Evolutionary conservation across 2,113 vertebrate genomes (phyloP).

Genomic region (Campylorhamphus procurvoides): DNA sequence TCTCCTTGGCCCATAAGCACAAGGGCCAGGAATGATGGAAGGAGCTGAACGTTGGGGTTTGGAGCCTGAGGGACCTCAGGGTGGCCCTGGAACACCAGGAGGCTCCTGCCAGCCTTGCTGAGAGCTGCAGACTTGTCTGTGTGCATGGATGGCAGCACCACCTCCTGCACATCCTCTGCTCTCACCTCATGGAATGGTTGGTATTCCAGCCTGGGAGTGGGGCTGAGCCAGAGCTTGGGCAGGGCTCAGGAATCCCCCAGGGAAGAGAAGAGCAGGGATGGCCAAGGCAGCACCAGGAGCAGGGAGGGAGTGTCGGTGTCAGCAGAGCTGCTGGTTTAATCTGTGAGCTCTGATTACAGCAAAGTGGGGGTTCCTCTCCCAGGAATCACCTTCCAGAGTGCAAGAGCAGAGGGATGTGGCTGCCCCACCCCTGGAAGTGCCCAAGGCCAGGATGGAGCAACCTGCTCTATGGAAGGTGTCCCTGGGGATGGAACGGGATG

Average conservation of each 20-base stretch:
- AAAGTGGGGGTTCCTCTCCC: not conserved
- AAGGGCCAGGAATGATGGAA: not conserved
- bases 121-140: not conserved
- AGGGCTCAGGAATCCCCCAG: not conserved
- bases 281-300: not conserved
- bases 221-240: not conserved
- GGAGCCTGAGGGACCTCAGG: not conserved
- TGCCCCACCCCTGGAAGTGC: not conserved
- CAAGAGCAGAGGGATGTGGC: fast-evolving
- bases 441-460: not conserved
- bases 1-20: not conserved
- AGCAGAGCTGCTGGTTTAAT: not conserved
- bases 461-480: not conserved
- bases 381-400: fast-evolving
- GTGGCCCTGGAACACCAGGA: not conserved
- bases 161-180: not conserved
- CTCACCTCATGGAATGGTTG: not conserved
- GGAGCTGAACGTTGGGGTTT: not conserved
- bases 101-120: not conserved
- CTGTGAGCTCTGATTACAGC: not conserved
- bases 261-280: not conserved
- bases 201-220: not conserved
- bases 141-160: not conserved
- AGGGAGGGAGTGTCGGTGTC: not conserved
- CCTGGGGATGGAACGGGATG: not conserved